Evolutionary conservation across 2,888 invertebrate species (phyloP).

Genomic region (Ischnus inquisitorius): DNA sequence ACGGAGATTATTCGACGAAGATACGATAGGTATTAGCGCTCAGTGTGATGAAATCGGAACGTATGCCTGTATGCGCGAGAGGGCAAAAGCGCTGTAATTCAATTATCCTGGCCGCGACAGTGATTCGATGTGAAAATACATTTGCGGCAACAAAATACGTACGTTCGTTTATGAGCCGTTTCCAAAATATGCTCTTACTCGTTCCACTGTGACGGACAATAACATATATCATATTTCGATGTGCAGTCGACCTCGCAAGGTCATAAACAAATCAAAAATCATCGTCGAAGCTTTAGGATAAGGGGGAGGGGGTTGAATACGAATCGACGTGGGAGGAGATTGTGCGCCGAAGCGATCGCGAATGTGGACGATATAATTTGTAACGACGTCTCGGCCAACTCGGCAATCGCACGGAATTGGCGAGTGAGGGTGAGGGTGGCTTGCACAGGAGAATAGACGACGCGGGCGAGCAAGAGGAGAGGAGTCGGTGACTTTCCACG

Average conservation of each 20-base stretch:
- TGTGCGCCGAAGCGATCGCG: constrained; percentile 5
- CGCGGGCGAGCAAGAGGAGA: not conserved
- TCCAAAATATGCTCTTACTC: not conserved
- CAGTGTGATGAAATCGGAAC: constrained; percentile 18
- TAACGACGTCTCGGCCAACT: constrained; percentile 23
- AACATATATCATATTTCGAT: not conserved
- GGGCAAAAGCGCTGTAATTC: constrained; percentile 55
- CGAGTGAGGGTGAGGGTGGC: not conserved
- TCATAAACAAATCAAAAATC: constrained; percentile 29
- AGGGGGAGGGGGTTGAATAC: not conserved
- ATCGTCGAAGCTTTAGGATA: not conserved
- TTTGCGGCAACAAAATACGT: constrained; percentile 54
- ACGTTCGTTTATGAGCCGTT: constrained; percentile 18
- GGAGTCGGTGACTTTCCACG: constrained; percentile 35
- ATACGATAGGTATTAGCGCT: constrained; percentile 12
- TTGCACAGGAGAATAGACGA: not conserved
- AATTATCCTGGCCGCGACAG: constrained; percentile 62
- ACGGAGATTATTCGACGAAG: constrained; percentile 31
- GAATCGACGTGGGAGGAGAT: constrained; percentile 5
- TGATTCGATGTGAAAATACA: constrained; percentile 63
- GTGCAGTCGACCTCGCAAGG: not conserved
- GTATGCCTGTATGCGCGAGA: not conserved
- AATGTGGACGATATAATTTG: constrained; percentile 12
- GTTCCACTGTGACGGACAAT: not conserved
- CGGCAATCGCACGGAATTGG: constrained; percentile 2